Base-by-base conservation (phyloP, 2,113 vertebrate genomes). In the Urocynchramus pylzowi region DNA sequence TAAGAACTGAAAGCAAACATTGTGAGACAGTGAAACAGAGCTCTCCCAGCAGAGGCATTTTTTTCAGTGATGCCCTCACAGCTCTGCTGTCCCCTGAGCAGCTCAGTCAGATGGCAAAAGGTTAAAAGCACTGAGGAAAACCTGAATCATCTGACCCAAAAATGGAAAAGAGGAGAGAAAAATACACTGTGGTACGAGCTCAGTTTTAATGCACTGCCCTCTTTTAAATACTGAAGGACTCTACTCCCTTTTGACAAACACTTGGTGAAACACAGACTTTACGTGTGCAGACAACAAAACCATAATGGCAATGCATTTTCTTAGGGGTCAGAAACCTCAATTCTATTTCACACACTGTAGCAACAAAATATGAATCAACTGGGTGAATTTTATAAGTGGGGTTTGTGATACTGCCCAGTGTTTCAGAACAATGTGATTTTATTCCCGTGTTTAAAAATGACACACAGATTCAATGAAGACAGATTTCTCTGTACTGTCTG, bases 111-210 rank as follows among this genome's bases (percentile, higher is more conserved):
- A 68, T 26, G 80, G 82, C 92, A 56, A 49, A 85, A 91, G 93
- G 90, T 90, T 94, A 96, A 93, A 93, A 95, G 71, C 90, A 86
- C 27, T 12, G 54, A 93, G 92, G 95, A 97, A 95, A 96, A 93
- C 87, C 90, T 95, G 95, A 96, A 92, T 97, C 95, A 97, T 93
- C 79, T 89, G 79, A 90, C 85, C 79, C 79, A 94, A 96, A 96
- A 94, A 88, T 71, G 85, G 85, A 84, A 90, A 69, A 86, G 54
- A 75, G 52, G 14, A 68, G n/a, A 50, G 17, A 49, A 47, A 63
- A 65, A 61, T n/a, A 30, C 61, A 35, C 3, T 26, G 68, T 18
- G 35, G 81, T 57, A 71, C 7, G 8, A 64, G 67, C 21, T 71
- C 53, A 37, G 54, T 92, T 86, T 81, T 92, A 96, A 74, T 67